A percentile compares a stretch with the other conserved stretches of the same genome.
These are phyloP conservation scores for Acropora tenuis DNA, from an alignment of 64 coral and sea anemone genomes.

Conservation along the genomic window DNA sequence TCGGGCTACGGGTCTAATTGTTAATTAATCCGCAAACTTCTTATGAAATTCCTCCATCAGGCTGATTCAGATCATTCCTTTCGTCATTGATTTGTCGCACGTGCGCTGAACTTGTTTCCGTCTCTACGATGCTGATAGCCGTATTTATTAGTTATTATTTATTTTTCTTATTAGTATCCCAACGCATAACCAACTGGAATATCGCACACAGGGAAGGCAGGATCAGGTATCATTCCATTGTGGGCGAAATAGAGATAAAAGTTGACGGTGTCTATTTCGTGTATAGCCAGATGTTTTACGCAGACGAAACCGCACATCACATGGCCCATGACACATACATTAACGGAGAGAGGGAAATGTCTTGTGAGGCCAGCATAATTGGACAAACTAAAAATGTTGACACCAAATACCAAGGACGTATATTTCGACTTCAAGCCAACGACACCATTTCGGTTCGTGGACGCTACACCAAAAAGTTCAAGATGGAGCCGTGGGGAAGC, in stretches of 20 bases:
- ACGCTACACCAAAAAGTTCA: conserved; percentile 49
- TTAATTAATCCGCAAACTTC: no score
- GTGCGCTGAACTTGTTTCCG: no score
- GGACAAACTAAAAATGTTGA: conserved; percentile 19
- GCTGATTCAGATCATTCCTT: no score
- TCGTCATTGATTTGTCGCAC: no score
- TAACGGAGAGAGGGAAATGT: conserved; percentile 56
- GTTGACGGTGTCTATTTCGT: conserved; percentile 58
- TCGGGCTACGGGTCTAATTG: no score
- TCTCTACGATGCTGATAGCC: neutral
- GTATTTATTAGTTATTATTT: neutral
- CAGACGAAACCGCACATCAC: conserved; percentile 13
- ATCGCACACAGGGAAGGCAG: conserved; percentile 50
- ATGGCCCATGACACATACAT: conserved; percentile 68
- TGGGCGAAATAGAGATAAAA: conserved; percentile 54
- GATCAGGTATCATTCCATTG: conserved; percentile 12
- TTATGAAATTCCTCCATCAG: no score
- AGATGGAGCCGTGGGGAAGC: conserved; percentile 27
- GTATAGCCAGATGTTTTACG: conserved; percentile 83
- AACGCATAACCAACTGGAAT: conserved; percentile 11
- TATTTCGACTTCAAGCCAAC: conserved; percentile 52
- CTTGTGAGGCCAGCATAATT: conserved; percentile 27
- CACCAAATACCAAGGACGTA: conserved; percentile 74
- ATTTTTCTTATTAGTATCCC: neutral
- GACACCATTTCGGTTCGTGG: conserved; percentile 54